phyloP scores from a whole-genome alignment of 37 sponge, comb jelly and placozoan genomes.

The Diacarnus erythraeanus region DNA sequence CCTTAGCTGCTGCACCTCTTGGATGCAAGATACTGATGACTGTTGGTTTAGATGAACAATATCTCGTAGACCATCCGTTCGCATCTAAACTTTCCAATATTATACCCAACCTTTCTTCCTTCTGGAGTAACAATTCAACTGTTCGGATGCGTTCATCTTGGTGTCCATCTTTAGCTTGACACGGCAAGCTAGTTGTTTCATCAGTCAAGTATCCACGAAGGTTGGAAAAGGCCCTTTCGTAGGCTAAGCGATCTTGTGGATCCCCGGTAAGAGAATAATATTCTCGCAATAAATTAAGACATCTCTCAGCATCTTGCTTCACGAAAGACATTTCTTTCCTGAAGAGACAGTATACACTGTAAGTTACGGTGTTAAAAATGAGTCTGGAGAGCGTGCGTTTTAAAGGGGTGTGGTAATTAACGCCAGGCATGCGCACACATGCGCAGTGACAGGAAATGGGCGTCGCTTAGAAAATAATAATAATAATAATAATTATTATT shows the following conservation, averaged over 20 bases:
- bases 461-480: too few relatives aligned
- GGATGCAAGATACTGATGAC: slow-evolving; percentile 62
- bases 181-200: slow-evolving; percentile 51
- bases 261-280: not conserved
- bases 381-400: too few relatives aligned
- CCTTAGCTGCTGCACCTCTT: slow-evolving; percentile 38
- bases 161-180: not conserved
- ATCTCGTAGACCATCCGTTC: not conserved
- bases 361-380: too few relatives aligned
- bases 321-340: too few relatives aligned
- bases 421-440: too few relatives aligned
- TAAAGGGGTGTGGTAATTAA: too few relatives aligned
- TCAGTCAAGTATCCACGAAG: slow-evolving; percentile 59
- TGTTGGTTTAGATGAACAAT: slow-evolving; percentile 1
- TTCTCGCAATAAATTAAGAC: slow-evolving; percentile 65
- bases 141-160: slow-evolving; percentile 2
- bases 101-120: slow-evolving; percentile 46
- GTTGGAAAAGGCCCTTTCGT: slow-evolving; percentile 58
- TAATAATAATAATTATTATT: too few relatives aligned
- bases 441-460: too few relatives aligned
- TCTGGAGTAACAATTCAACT: slow-evolving; percentile 42
- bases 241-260: slow-evolving; percentile 12
- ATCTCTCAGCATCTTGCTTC: too few relatives aligned
- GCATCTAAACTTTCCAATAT: slow-evolving; percentile 39
- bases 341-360: too few relatives aligned